phyloP scores from a whole-genome alignment of 2,888 invertebrate species.

The Ferdinandea cuprea region DNA sequence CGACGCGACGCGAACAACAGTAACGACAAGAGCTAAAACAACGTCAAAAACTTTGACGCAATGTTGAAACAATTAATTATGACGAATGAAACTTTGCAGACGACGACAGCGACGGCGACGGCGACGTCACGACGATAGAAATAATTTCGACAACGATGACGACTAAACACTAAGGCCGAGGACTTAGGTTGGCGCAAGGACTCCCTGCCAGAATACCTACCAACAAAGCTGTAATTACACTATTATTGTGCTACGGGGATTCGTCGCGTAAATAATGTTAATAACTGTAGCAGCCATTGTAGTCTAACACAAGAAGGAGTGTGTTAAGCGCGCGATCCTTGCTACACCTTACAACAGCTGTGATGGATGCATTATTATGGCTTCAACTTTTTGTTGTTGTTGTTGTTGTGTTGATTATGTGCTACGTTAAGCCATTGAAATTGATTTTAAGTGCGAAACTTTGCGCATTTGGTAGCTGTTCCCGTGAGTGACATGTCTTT shows the following conservation, averaged over 20 bases:
- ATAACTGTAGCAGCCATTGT: neutral
- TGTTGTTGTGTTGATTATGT: too few relatives aligned
- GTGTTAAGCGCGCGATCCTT: slow-evolving; percentile 2
- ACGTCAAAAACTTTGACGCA: slow-evolving; percentile 31
- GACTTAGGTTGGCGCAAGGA: neutral
- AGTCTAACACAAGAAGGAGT: too few relatives aligned
- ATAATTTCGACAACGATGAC: neutral
- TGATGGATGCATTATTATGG: slow-evolving; percentile 25
- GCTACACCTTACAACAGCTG: too few relatives aligned
- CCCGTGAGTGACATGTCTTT: too few relatives aligned
- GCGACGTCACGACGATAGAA: neutral
- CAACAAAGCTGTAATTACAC: slow-evolving; percentile 51
- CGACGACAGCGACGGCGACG: slow-evolving; percentile 19
- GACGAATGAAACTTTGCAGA: slow-evolving; percentile 69
- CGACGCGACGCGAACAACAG: too few relatives aligned
- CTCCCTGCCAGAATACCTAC: slow-evolving; percentile 5
- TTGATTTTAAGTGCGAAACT: too few relatives aligned
- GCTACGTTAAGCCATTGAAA: too few relatives aligned
- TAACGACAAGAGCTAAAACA: slow-evolving; percentile 29
- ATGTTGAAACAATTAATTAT: slow-evolving; percentile 67
- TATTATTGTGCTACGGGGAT: slow-evolving; percentile 39
- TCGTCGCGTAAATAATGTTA: slow-evolving; percentile 21
- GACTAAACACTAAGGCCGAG: slow-evolving; percentile 27
- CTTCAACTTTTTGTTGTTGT: slow-evolving; percentile 31
- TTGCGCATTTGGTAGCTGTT: too few relatives aligned